Conservation (phyloP, 2,797 vertebrate genomes). For the Eutrigla gurnardus region DNA sequence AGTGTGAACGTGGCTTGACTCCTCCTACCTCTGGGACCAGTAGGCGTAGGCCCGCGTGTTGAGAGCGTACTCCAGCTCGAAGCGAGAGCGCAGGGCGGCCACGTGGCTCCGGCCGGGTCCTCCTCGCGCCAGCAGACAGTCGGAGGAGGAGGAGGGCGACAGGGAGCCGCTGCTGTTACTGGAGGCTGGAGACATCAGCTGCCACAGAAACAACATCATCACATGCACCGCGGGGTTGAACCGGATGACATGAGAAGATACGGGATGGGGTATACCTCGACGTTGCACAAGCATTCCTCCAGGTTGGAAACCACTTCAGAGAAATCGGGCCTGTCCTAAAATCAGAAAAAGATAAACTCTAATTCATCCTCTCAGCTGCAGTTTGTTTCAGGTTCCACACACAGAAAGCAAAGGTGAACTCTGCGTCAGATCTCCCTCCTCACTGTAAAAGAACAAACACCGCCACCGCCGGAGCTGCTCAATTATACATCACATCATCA, state of each 20-base stretch:
- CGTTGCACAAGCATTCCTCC: conserved; percentile 94
- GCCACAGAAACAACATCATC: conserved; percentile 9
- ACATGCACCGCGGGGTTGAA: not conserved
- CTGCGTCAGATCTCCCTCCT: conserved; percentile 60
- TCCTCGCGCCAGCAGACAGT: conserved; percentile 87
- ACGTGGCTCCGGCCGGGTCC: conserved; percentile 93
- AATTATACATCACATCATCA: conserved; percentile 70
- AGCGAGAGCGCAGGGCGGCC: conserved; percentile 90
- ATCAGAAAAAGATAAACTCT: conserved; percentile 3
- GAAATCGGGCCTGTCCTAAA: conserved; percentile 94
- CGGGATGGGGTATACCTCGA: conserved; percentile 84
- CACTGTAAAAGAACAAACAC: conserved; percentile 61
- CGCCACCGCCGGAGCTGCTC: conserved; percentile 46
- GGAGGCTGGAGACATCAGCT: conserved; percentile 95
- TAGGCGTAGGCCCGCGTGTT: conserved; percentile 87
- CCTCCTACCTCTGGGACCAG: conserved; percentile 88
- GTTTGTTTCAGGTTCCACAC: conserved; percentile 44
- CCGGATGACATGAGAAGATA: not conserved
- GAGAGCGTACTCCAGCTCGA: conserved; percentile 92
- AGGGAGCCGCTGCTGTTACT: conserved; percentile 97
- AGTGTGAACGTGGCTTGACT: not conserved
- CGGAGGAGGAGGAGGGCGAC: conserved; percentile 92
- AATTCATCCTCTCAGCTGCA: conserved; percentile 2
- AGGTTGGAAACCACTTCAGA: conserved; percentile 93
- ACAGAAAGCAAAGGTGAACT: conserved; percentile 62